Percentiles rank a stretch among this genome's conserved stretches.
These are phyloP conservation scores for Forbesichthys papilliferus DNA, from an alignment of 2,113 vertebrate genomes.

Conservation along the genomic window DNA sequence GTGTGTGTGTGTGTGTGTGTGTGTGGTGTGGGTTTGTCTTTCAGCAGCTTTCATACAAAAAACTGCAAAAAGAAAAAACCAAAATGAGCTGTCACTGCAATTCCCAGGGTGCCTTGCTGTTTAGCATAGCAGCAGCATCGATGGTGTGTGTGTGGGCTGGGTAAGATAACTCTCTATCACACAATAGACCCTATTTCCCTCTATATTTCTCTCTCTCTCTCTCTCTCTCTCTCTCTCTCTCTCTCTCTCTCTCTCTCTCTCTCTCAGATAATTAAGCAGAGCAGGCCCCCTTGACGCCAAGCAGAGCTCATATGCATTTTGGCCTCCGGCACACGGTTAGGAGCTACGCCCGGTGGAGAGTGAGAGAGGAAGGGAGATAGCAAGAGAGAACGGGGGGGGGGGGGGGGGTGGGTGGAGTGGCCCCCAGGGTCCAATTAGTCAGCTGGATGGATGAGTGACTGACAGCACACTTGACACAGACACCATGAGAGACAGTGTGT, in stretches of 20 bases:
- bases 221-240: constrained; percentile 23
- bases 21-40: constrained; percentile 39
- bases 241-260: constrained; percentile 70
- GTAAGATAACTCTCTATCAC: constrained; percentile 73
- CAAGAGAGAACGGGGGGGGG: constrained; percentile 22
- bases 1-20: constrained; percentile 34
- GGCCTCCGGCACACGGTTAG: constrained; percentile 99
- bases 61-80: constrained; percentile 86
- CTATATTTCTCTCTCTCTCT: constrained; percentile 6
- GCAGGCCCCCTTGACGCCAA: constrained; percentile 84
- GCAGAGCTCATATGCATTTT: constrained; percentile 97
- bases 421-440: constrained; percentile 99
- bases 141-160: constrained; percentile 78
- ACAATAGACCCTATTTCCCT: constrained; percentile 85
- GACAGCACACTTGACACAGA: constrained; percentile 94
- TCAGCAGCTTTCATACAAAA: constrained; percentile 94
- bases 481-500: too few relatives aligned
- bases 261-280: constrained; percentile 99
- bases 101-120: constrained; percentile 99
- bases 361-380: constrained; percentile 16
- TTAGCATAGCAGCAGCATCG: constrained; percentile 93
- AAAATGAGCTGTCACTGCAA: constrained; percentile 99
- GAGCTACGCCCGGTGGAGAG: constrained; percentile 97
- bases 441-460: constrained; percentile 99
- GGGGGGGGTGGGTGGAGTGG: too few relatives aligned